These are phyloP conservation scores for Shinisaurus crocodilurus DNA, from an alignment of 2,113 vertebrate genomes.

Conservation along the genomic window DNA sequence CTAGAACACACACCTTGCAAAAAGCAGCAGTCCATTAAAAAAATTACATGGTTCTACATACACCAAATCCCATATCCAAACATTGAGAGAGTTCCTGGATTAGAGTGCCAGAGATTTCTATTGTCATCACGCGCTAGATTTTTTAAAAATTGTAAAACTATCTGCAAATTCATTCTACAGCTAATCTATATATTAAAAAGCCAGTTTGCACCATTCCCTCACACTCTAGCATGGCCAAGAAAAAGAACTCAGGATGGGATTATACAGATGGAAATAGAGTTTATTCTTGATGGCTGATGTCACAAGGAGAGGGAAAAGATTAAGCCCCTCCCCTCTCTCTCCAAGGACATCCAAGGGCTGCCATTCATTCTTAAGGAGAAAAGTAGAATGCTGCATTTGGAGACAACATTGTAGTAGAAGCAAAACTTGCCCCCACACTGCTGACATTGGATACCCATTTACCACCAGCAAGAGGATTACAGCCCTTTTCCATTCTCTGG, in stretches of 20 bases:
- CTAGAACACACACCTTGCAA: conserved; percentile 11
- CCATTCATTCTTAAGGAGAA: neutral
- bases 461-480: neutral
- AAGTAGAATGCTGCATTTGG: neutral
- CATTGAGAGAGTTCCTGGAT: neutral
- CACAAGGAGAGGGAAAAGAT: neutral
- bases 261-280: neutral
- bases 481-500: neutral
- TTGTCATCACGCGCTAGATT: neutral
- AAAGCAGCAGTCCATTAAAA: conserved; percentile 37
- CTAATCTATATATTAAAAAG: neutral
- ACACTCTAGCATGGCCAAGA: neutral
- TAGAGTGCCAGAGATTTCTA: conserved; percentile 23
- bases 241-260: neutral
- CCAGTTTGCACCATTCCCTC: neutral
- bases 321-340: neutral
- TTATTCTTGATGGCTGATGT: neutral
- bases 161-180: neutral
- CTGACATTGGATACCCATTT: neutral
- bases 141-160: conserved; percentile 33
- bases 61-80: neutral
- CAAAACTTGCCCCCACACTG: neutral
- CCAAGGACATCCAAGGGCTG: neutral
- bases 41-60: neutral
- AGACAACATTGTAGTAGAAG: neutral